Evolutionary conservation across 2,113 vertebrate species (phyloP).

Genomic region (Pedionomus torquatus): DNA sequence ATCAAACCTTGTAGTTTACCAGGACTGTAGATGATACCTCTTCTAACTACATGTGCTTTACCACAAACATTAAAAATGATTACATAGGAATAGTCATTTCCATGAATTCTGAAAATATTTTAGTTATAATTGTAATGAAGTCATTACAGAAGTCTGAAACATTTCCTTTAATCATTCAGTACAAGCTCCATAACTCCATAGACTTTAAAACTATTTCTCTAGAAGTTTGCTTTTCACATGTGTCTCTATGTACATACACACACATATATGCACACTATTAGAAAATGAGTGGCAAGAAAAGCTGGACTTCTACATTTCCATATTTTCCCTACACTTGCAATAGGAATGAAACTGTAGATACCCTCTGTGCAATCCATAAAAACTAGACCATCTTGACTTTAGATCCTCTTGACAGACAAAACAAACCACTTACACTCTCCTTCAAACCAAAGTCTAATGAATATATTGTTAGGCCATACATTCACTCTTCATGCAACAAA

Average conservation of each 20-base stretch:
- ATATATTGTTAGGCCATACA: not conserved
- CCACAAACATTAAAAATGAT: conserved; percentile 51
- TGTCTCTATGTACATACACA: conserved; percentile 49
- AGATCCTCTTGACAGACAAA: not conserved
- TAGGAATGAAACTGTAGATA: not conserved
- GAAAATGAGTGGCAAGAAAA: conserved; percentile 43
- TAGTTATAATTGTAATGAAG: conserved; percentile 25
- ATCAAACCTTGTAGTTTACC: conserved; percentile 17
- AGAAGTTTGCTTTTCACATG: conserved; percentile 49
- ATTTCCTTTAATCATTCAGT: conserved; percentile 17
- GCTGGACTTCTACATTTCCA: conserved; percentile 26
- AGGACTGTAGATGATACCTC: conserved; percentile 23
- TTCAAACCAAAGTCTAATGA: not conserved
- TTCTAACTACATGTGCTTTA: conserved; percentile 58
- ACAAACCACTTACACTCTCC: not conserved
- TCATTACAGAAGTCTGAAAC: conserved; percentile 50
- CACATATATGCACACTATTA: conserved; percentile 41
- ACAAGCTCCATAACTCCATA: conserved; percentile 46
- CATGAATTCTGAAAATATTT: conserved; percentile 61
- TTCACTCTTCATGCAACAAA: not conserved
- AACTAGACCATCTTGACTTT: not conserved
- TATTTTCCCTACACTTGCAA: not conserved
- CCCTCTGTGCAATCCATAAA: not conserved
- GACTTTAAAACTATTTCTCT: conserved; percentile 26
- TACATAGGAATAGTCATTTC: conserved; percentile 47